A percentile compares a stretch with the other conserved stretches of the same genome.
These are phyloP conservation scores for Salarias fasciatus DNA, from an alignment of 2,797 vertebrate genomes.

Conservation along the genomic window DNA sequence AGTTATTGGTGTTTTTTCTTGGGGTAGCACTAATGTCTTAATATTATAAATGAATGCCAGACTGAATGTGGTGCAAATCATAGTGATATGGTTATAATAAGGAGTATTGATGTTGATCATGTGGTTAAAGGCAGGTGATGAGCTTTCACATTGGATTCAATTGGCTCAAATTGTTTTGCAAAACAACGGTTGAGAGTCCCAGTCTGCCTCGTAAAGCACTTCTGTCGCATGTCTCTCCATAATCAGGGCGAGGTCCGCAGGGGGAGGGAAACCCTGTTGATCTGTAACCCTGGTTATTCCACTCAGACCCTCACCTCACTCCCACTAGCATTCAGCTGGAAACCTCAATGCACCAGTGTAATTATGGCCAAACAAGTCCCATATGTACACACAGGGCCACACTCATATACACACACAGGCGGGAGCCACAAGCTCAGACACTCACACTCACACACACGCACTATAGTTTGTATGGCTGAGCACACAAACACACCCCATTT, in stretches of 20 bases:
- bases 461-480: constrained; percentile 40
- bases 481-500: constrained; percentile 55
- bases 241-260: constrained; percentile 61
- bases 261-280: constrained; percentile 59
- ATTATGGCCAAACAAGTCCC: constrained; percentile 87
- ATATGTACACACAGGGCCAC: constrained; percentile 69
- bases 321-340: constrained; percentile 78
- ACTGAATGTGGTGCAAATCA: not conserved
- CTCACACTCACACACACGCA: constrained; percentile 41
- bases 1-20: not conserved
- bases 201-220: constrained; percentile 29
- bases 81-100: not conserved
- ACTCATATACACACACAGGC: constrained; percentile 18
- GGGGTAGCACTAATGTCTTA: not conserved
- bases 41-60: not conserved
- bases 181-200: constrained; percentile 17
- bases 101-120: not conserved
- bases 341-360: constrained; percentile 86
- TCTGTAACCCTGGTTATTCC: constrained; percentile 70
- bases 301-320: constrained; percentile 62
- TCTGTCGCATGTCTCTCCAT: constrained; percentile 55
- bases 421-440: constrained; percentile 34
- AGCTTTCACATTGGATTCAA: constrained; percentile 17
- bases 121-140: not conserved
- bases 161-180: constrained; percentile 27